These are phyloP conservation scores for Poeciliopsis turrubarensis DNA, from an alignment of 2,113 vertebrate species.

Conservation along the genomic window DNA sequence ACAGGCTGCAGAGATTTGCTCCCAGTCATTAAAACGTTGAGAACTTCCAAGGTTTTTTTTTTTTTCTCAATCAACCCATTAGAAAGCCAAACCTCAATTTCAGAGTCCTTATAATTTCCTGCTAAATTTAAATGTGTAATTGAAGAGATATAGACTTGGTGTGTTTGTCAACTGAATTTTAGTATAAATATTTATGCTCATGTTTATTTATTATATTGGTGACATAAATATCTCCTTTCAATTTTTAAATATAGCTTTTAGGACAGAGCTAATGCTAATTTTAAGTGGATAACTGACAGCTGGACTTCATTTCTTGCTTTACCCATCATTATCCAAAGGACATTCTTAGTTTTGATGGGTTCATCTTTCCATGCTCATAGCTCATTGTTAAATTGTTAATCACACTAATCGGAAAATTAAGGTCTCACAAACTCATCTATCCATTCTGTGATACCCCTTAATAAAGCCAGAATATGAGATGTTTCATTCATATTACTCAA, in stretches of 20 bases:
- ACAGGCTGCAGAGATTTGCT: slow-evolving; percentile 14
- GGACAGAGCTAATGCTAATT: too few relatives aligned
- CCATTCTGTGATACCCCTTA: not conserved
- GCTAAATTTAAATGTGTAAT: slow-evolving; percentile 40
- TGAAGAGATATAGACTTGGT: slow-evolving; percentile 22
- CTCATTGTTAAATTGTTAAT: not conserved
- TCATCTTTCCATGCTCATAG: not conserved
- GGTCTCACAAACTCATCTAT: too few relatives aligned
- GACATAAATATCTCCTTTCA: not conserved
- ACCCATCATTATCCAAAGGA: not conserved
- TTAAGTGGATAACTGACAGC: too few relatives aligned
- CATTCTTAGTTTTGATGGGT: not conserved
- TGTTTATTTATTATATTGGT: not conserved
- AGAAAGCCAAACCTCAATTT: slow-evolving; percentile 33
- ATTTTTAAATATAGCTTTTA: not conserved
- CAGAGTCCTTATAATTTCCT: slow-evolving; percentile 33
- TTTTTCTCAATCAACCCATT: slow-evolving; percentile 12
- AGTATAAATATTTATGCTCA: not conserved
- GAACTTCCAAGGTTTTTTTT: slow-evolving; percentile 15
- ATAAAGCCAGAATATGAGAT: not conserved
- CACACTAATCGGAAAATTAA: not conserved
- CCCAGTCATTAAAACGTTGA: slow-evolving; percentile 27
- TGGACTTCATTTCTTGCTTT: not conserved
- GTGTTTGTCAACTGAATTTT: slow-evolving; percentile 10
- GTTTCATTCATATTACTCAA: too few relatives aligned